Base-by-base conservation (phyloP, 1,140 invertebrate genomes). In the Pseudomyrmex pallidus region DNA sequence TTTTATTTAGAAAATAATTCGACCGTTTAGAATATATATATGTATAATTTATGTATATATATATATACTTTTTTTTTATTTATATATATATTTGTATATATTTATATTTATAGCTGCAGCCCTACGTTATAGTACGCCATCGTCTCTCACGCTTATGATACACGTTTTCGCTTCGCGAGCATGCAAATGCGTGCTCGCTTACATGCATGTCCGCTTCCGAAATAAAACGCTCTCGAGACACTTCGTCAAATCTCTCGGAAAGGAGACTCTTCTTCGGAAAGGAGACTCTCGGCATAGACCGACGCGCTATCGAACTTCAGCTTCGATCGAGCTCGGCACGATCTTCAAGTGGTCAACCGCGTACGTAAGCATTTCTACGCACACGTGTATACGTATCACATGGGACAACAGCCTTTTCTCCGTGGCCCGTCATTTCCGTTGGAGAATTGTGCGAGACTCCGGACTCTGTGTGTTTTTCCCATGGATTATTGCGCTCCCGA, bases 1-100 rank as follows among this genome's bases (percentile, higher is more conserved):
- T 35, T 35, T 77, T 63, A 68, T 85, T 90, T 86, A 87, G 85
- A 91, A 91, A 91, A 91, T 88, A 91, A 89, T 88, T 89, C 86
- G 84, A 90, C 85, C 76, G 86, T 88, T 86, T 87, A 86, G 87
- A 89, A 88, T 86, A 86, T 70, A 87, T 77, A 80, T 80, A 82
- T 83, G 74, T 82, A 82, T 63, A 74, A 57, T 52, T 61, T 62
- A 82, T 74, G 22, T 82, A 76, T 82, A 48, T 80, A 70, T 25
- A 25, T 64, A 84, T 80, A 67, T 84, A 84, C 64, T 8, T n/a
- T 48, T 80, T 80, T 68, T 72, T 59, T 70, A 80, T 74, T 80
- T 87, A 85, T 80, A 84, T 82, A 83, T 85, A 66, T 74, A 74
- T 74, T 44, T 83, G 12, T 82, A 48, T 76, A 64, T 83, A 44